These are phyloP conservation scores for Hofmannophila pseudospretella DNA, from an alignment of 2,888 invertebrate species.

Conservation along the genomic window DNA sequence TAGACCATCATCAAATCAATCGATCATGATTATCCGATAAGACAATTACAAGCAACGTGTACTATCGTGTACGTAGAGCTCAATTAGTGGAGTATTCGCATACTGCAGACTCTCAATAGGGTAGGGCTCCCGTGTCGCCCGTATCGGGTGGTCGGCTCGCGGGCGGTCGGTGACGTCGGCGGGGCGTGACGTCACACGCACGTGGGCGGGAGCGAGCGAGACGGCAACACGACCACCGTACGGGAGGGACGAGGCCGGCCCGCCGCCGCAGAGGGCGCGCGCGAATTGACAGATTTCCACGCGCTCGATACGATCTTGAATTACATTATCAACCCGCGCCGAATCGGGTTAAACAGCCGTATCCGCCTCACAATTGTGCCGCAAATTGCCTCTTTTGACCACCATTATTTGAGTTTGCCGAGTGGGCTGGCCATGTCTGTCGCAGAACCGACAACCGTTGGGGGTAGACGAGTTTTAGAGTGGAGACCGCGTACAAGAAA, in stretches of 20 bases:
- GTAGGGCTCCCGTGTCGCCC: constrained; percentile 24
- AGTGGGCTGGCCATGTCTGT: too few relatives aligned
- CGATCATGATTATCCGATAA: too few relatives aligned
- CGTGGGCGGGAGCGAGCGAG: constrained; percentile 62
- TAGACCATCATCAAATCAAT: too few relatives aligned
- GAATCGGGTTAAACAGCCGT: constrained; percentile 39
- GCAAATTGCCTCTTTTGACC: constrained; percentile 1
- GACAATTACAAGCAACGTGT: too few relatives aligned
- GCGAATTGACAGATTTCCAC: constrained; percentile 65
- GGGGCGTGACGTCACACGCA: constrained; percentile 62
- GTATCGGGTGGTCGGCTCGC: constrained; percentile 24
- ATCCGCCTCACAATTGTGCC: constrained; percentile 22
- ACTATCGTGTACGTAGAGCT: too few relatives aligned
- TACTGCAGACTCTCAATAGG: constrained; percentile 15
- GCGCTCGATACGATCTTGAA: constrained; percentile 70
- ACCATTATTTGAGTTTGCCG: too few relatives aligned
- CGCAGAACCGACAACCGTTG: too few relatives aligned
- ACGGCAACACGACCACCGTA: constrained; percentile 29
- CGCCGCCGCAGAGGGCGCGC: constrained; percentile 48
- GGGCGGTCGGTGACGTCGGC: constrained; percentile 56
- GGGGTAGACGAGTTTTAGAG: too few relatives aligned
- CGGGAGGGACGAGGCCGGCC: constrained; percentile 30
- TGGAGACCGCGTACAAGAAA: too few relatives aligned
- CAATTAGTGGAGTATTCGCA: too few relatives aligned
- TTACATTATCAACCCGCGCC: constrained; percentile 48